phyloP scores from a whole-genome alignment of 2,113 vertebrate species.

The Grallaria varia region DNA sequence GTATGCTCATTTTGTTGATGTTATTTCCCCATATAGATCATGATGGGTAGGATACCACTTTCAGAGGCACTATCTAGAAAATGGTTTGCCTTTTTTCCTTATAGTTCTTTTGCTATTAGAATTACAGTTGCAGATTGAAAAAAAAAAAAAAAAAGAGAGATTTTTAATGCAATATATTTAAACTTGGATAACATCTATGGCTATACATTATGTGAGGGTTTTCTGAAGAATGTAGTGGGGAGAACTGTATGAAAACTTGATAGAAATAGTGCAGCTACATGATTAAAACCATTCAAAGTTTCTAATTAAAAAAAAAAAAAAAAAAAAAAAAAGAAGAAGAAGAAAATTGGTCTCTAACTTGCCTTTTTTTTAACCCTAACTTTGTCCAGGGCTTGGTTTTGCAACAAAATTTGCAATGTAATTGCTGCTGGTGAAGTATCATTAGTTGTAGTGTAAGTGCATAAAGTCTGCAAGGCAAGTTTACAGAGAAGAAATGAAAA shows the following conservation, averaged over 20 bases:
- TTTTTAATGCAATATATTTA: neutral
- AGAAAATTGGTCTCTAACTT: neutral
- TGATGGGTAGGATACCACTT: neutral
- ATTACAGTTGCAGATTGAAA: neutral
- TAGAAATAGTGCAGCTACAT: neutral
- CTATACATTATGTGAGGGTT: accelerated
- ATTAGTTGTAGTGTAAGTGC: neutral
- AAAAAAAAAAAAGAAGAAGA: too few relatives aligned
- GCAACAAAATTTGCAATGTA: neutral
- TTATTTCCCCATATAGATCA: neutral
- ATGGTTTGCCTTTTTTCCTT: neutral
- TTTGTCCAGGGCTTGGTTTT: neutral
- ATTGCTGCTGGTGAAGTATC: neutral
- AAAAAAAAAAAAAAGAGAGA: too few relatives aligned
- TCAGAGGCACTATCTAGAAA: neutral
- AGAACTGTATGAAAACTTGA: neutral
- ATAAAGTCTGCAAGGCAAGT: neutral
- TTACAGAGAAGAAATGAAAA: neutral
- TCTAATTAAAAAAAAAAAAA: neutral
- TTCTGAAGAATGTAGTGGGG: neutral
- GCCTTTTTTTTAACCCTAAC: neutral
- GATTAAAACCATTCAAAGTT: neutral
- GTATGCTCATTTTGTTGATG: neutral
- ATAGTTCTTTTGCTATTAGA: neutral
- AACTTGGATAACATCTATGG: neutral